phyloP scores from a whole-genome alignment of 1,140 invertebrate genomes.

The Tyrophagus putrescentiae region DNA sequence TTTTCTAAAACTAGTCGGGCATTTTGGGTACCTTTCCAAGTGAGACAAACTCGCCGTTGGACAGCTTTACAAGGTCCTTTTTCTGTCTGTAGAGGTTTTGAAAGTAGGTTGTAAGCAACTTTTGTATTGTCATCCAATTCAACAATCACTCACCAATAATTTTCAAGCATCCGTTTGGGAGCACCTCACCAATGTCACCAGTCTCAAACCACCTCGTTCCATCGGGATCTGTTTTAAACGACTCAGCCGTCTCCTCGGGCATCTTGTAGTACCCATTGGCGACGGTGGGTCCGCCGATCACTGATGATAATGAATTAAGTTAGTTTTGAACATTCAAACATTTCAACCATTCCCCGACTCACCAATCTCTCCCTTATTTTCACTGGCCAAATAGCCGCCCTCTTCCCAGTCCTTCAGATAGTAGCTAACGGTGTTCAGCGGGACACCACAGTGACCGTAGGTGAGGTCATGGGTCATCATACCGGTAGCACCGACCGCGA shows the following conservation, averaged over 20 bases:
- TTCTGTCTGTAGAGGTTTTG: no score
- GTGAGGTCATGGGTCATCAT: conserved; percentile 45
- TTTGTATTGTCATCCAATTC: no score
- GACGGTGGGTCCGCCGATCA: conserved; percentile 74
- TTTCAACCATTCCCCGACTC: no score
- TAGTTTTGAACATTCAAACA: no score
- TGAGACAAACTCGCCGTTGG: conserved; percentile 37
- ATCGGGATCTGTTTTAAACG: conserved; percentile 39
- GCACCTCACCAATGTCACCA: conserved; percentile 87
- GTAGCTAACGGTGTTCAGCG: conserved; percentile 68
- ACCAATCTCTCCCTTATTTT: conserved; percentile 77
- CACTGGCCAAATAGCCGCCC: conserved; percentile 37
- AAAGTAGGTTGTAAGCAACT: no score
- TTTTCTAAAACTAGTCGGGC: neutral
- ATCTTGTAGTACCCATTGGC: conserved; percentile 90
- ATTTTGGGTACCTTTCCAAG: conserved; percentile 29
- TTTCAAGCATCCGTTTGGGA: conserved; percentile 76
- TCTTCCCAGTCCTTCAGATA: conserved; percentile 84
- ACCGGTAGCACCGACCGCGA: conserved; percentile 39
- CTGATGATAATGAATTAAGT: conserved; percentile 19
- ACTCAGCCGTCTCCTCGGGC: conserved; percentile 69
- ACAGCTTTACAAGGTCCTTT: conserved; percentile 75
- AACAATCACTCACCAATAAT: conserved; percentile 63
- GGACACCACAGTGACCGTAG: conserved; percentile 59
- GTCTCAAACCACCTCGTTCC: conserved; percentile 51